Evolutionary conservation across 2,797 vertebrate genomes (phyloP), one percentile per base, ranked within the genome.

Genomic region (Mionectes olivaceus): DNA sequence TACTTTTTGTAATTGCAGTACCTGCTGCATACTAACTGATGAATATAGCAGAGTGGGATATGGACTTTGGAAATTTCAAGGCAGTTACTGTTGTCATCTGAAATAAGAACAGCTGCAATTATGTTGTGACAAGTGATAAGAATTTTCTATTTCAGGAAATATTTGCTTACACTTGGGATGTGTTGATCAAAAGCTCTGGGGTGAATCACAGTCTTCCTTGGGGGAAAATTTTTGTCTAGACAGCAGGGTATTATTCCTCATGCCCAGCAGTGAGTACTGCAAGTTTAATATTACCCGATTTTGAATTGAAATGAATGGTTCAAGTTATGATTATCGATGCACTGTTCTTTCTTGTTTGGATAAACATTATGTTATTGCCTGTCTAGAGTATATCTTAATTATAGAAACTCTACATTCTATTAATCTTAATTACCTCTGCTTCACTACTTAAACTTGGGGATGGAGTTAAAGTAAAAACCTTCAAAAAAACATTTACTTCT

Each of bases 221-320:
- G 64, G 52, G 86, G 90, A 64, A 11, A 80, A 71, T 41, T 83
- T 87, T n/a, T 91, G 64, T 74, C 78, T 93, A 87, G 88, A 79
- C 87, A 80, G 47, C 35, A 50, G 64, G 49, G 52, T 92, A 33
- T 86, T 90, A 64, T 88, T 86, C 23, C 73, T 94, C 22, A 15
- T 83, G 82, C 77, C 94, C 76, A 61, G 80, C 75, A 71, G 88
- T 41, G 64, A 90, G 84, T 57, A n/a, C 18, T 64, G 19, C 5
- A n/a, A 47, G 57, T 71, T 71, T 68, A 73, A 56, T n/a, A 49
- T 93, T 70, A 77, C 91, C 88, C 90, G 64, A 91, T 95, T 97
- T 93, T 95, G 89, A 96, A 96, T 96, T 91, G 93, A 93, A 94
- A 96, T 94, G 49, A 96, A 96, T 96, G 60, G 70, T 96, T 97